Base-by-base conservation (phyloP, 2,797 vertebrate genomes). In the Acipenser ruthenus region DNA sequence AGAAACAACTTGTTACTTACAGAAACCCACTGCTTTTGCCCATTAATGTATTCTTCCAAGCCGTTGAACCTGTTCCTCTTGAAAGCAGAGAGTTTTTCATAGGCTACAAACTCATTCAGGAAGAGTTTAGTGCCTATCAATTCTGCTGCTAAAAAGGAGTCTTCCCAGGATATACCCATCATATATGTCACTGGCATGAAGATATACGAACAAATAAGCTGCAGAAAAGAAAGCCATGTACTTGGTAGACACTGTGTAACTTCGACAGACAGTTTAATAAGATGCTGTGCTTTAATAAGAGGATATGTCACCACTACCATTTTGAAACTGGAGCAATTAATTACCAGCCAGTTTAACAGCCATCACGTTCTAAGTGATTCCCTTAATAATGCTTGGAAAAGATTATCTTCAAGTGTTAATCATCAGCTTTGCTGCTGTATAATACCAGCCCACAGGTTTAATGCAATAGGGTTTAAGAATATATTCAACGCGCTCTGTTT, bases 71-170 rank as follows among this genome's bases (percentile, higher is more conserved):
- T 91, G 59, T 89, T 91, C 4, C 6, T 55, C 79, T 91, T 93
- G 75, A 96, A 84, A 0, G 1, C 8, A 0, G 97, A 85, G 52
- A 99, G 82, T 60, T 85, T 83, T 79, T 94, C 60, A 67, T 95
- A 99, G 0, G 97, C 96, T 78, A 99, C 89, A 74, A 99, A 99
- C 79, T 99, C 95, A 0, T 97, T 99, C 71, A 99, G 83, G 80
- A 99, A 96, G 63, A 98, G 83, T 80, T 99, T 99, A 15, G 81
- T 92, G 8, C 96, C 96, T 68, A 99, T 86, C 52, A 99, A 82
- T 75, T 98, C 88, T 0, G 95, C 96, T 56, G 95, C 94, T 62
- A 78, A 67, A 0, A 89, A 91, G 2, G 88, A 88, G 70, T 99
- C 96, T 0, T 87, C 77, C 71, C 91, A 94, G 6, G 90, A 88